Evolutionary conservation across 2,888 invertebrate species (phyloP).

Genomic region (Erebia epiphron): DNA sequence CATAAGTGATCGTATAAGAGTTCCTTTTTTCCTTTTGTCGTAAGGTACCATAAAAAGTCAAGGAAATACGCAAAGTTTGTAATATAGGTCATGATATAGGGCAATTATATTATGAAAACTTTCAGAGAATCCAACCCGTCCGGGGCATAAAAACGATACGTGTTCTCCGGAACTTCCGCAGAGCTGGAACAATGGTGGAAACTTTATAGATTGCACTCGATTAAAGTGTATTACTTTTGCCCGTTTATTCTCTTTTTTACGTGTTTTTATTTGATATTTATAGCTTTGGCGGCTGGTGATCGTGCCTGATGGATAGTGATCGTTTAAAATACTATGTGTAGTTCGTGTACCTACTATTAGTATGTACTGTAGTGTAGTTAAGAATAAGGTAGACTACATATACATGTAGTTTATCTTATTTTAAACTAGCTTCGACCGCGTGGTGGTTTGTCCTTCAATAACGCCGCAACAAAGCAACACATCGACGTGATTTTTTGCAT

Average conservation of each 20-base stretch:
- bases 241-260: neutral
- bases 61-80: constrained; percentile 22
- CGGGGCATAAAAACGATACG: constrained; percentile 39
- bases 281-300: neutral
- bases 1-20: too few relatives aligned
- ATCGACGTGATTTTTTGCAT: too few relatives aligned
- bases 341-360: too few relatives aligned
- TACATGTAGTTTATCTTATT: too few relatives aligned
- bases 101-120: constrained; percentile 35
- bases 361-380: too few relatives aligned
- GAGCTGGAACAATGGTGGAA: constrained; percentile 18
- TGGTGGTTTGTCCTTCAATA: too few relatives aligned
- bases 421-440: too few relatives aligned
- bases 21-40: too few relatives aligned
- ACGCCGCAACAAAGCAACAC: too few relatives aligned
- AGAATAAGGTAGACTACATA: too few relatives aligned
- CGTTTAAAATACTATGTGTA: too few relatives aligned
- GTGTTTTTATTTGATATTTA: constrained; percentile 3
- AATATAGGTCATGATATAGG: constrained; percentile 30
- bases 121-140: constrained; percentile 19
- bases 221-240: constrained; percentile 13
- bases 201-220: constrained; percentile 17
- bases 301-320: neutral
- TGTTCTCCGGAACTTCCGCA: constrained; percentile 28
- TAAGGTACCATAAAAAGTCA: constrained; percentile 9